These are phyloP conservation scores for Callopanchax toddi DNA, from an alignment of 2,113 vertebrate genomes.

Conservation along the genomic window DNA sequence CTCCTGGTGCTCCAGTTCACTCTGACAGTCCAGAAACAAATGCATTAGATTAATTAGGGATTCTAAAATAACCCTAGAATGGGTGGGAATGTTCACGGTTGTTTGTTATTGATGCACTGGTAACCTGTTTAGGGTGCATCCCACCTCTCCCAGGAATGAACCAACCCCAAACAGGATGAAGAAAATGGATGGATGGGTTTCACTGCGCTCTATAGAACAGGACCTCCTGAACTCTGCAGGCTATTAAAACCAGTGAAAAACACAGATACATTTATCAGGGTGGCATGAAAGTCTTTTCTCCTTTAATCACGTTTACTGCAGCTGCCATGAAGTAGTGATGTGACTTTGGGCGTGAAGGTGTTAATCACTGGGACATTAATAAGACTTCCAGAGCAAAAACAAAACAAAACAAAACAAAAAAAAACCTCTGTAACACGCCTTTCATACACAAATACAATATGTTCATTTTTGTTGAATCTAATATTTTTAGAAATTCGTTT, in stretches of 20 bases:
- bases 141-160: too few species aligned
- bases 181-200: conserved; percentile 43
- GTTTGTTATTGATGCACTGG: not conserved
- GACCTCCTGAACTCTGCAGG: conserved; percentile 32
- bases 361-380: conserved; percentile 2
- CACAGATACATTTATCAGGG: conserved; percentile 22
- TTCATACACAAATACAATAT: too few species aligned
- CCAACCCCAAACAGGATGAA: not conserved
- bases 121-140: not conserved
- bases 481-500: not conserved
- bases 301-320: conserved; percentile 31
- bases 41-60: conserved; percentile 8
- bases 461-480: too few species aligned
- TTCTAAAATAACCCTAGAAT: conserved; percentile 3
- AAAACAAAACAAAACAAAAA: too few species aligned
- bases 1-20: not conserved
- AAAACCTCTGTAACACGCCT: not conserved
- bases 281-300: conserved; percentile 1
- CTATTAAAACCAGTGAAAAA: conserved; percentile 30
- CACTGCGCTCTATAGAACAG: conserved; percentile 22
- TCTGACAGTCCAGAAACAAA: not conserved
- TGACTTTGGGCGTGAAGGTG: conserved; percentile 27
- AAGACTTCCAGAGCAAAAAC: too few species aligned
- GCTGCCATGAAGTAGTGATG: conserved; percentile 17
- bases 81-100: not conserved